phyloP scores from a whole-genome alignment of 2,888 invertebrate genomes.

The Eulithis testata region DNA sequence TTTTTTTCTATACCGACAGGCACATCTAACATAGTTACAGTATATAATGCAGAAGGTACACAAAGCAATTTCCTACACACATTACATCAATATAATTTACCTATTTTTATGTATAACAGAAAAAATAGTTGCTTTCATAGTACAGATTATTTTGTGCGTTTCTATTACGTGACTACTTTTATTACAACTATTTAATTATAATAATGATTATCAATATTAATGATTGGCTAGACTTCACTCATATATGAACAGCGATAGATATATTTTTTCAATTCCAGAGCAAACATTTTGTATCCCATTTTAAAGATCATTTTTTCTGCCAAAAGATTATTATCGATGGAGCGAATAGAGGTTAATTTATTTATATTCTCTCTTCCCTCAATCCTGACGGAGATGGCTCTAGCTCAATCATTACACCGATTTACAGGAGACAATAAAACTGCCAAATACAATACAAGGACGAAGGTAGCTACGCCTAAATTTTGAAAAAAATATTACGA shows the following conservation, averaged over 20 bases:
- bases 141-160: conserved; percentile 72
- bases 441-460: conserved; percentile 52
- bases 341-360: too few relatives aligned
- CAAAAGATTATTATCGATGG: too few relatives aligned
- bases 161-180: conserved; percentile 68
- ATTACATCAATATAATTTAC: conserved; percentile 49
- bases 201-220: conserved; percentile 23
- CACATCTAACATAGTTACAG: conserved; percentile 35
- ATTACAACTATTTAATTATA: conserved; percentile 30
- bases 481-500: conserved; percentile 63
- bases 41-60: conserved; percentile 51
- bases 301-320: neutral
- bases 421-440: conserved; percentile 35
- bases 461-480: conserved; percentile 49
- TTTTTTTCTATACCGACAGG: conserved; percentile 14
- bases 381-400: too few relatives aligned
- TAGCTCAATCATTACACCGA: too few relatives aligned
- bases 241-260: neutral
- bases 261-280: neutral
- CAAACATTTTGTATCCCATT: neutral
- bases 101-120: conserved; percentile 43
- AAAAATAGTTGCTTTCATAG: conserved; percentile 49
- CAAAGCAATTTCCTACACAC: conserved; percentile 56
- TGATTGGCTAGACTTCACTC: conserved; percentile 21
- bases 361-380: too few relatives aligned